phyloP scores from a whole-genome alignment of 2,888 invertebrate genomes.

The Anoncus sp. region DNA sequence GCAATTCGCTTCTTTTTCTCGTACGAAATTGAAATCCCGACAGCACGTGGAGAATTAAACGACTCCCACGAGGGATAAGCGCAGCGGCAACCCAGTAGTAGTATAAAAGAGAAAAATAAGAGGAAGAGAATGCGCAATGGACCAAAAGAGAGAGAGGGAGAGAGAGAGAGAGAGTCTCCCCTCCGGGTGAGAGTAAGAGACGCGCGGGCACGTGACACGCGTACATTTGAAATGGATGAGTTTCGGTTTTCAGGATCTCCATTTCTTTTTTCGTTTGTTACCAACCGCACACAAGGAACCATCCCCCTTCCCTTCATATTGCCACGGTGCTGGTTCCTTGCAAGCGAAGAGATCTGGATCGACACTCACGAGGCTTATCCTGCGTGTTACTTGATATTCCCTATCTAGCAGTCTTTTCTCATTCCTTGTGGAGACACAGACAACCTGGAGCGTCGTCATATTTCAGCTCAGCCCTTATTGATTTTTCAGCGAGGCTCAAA shows the following conservation, averaged over 20 bases:
- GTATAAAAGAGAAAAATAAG: conserved; percentile 23
- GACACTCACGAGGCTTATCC: conserved; percentile 62
- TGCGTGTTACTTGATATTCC: conserved; percentile 52
- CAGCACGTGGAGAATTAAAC: conserved; percentile 67
- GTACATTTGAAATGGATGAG: conserved; percentile 64
- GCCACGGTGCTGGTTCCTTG: conserved; percentile 40
- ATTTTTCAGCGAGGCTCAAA: no score
- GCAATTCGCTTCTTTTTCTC: conserved; percentile 42
- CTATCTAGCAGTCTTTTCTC: conserved; percentile 2
- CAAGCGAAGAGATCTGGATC: conserved; percentile 56
- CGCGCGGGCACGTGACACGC: conserved; percentile 62
- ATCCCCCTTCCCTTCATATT: conserved; percentile 5
- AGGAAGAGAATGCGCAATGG: conserved; percentile 32
- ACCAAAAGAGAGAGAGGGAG: no score
- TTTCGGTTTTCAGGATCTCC: conserved; percentile 60
- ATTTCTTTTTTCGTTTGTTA: no score
- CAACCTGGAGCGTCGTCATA: not conserved
- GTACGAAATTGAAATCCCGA: conserved; percentile 65
- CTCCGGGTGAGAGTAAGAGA: conserved; percentile 29
- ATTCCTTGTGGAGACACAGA: no score
- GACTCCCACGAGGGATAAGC: conserved; percentile 68
- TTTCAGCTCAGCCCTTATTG: no score
- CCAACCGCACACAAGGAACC: conserved; percentile 21
- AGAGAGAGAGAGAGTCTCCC: no score
- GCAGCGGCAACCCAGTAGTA: conserved; percentile 10